Evolutionary conservation across 2,888 invertebrate genomes (phyloP), one percentile per base, ranked within the genome.

Genomic region (Archips xylosteana): DNA sequence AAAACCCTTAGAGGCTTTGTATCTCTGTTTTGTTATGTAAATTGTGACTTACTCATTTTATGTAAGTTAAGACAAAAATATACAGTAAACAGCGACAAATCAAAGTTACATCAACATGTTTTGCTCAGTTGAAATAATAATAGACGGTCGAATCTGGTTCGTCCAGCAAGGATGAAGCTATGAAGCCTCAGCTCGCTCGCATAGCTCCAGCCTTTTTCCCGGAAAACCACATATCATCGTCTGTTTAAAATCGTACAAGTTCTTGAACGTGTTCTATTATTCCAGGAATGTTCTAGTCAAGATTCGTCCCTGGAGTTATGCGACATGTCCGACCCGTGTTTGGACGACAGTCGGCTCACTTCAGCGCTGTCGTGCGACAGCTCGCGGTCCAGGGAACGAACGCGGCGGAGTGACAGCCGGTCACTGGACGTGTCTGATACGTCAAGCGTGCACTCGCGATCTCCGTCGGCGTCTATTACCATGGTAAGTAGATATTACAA

Each of bases 241-340:
- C 23, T 54, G 54, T 23, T 54, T 9, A 23, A 23, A 23, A 23
- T 23, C 10, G 9, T 32, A 42, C 49, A 49, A n/a, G 32, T 47
- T 8, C 13, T 34, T 67, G 42, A 67, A n/a, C 34, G 3, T 23
- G 4, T 5, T 2, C 12, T 10, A 71, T 75, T 65, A 75, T 88
- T 89, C 4, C 89, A 95, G 94, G 95, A 95, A 77, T 94, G 94
- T 89, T 94, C 93, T 90, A 94, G 94, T 92, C 94, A 94, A 89
- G 94, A 95, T 70, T 94, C 94, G 75, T 95, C 95, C 75, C 77
- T 95, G 75, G 94, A 95, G 83, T 78, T 95, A 69, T 95, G 95
- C 79, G 94, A 94, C 67, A 87, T 92, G 77, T 87, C 88, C 42
- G 94, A 93, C 63, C 84, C 84, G 76, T 87, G 89, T 36, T 51